Conservation (phyloP, 2,113 vertebrate genomes). For the Alectura lathami region DNA sequence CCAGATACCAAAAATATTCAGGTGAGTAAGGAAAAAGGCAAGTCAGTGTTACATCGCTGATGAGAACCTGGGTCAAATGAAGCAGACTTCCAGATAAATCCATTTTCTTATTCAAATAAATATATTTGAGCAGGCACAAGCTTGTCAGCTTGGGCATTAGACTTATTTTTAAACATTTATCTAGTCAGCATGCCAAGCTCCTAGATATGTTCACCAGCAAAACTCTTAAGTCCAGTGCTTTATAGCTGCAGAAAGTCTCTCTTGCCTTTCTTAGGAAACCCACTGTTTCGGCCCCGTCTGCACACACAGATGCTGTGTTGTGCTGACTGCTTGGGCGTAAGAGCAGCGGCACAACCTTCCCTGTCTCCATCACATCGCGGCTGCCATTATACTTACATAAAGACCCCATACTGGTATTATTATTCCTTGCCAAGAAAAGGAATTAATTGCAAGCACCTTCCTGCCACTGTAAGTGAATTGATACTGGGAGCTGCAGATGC, state of each 20-base stretch:
- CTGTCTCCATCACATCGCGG: background rate
- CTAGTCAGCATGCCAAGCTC: conserved; percentile 62
- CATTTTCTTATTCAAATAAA: conserved; percentile 18
- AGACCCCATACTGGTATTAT: conserved; percentile 7
- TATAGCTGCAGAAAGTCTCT: background rate
- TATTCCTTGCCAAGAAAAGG: conserved; percentile 33
- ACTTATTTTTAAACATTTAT: conserved; percentile 73
- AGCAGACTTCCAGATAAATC: conserved; percentile 27
- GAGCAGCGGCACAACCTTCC: background rate
- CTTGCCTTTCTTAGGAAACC: background rate
- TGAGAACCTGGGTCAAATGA: conserved; percentile 1
- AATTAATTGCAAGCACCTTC: conserved; percentile 50
- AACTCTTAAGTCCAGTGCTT: conserved; percentile 45
- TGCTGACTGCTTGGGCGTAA: background rate
- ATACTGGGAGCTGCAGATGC: conserved; percentile 3
- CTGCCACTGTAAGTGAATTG: conserved; percentile 51
- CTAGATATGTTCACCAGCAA: conserved; percentile 45
- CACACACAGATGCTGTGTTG: background rate
- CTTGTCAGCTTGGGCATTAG: conserved; percentile 46
- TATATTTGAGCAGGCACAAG: conserved; percentile 1
- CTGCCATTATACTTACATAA: conserved; percentile 39
- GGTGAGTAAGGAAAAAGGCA: conserved; percentile 49
- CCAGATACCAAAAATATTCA: conserved; percentile 62
- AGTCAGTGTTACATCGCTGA: background rate
- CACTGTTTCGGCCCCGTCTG: background rate